Evolutionary conservation across 1,140 invertebrate species (phyloP).

Genomic region (Helicoverpa armigera): DNA sequence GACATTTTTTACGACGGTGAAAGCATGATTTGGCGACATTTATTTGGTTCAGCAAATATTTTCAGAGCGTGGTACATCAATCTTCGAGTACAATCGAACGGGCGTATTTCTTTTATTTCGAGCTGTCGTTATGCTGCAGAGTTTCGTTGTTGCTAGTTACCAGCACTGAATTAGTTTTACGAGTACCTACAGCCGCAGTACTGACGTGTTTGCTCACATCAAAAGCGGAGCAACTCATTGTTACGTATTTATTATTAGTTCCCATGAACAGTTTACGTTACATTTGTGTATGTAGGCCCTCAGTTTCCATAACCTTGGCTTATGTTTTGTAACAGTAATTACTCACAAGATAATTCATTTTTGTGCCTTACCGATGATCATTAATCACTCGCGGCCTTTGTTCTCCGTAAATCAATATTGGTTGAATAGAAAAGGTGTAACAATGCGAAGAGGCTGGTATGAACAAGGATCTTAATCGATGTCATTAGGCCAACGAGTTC

Average conservation of each 20-base stretch:
- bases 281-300: conserved; percentile 67
- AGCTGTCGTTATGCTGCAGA: conserved; percentile 56
- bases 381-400: conserved; percentile 49
- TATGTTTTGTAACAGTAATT: conserved; percentile 61
- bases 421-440: conserved; percentile 54
- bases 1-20: conserved; percentile 41
- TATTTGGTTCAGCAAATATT: conserved; percentile 47
- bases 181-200: conserved; percentile 68
- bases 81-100: conserved; percentile 3
- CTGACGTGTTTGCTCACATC: conserved; percentile 77
- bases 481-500: conserved; percentile 73
- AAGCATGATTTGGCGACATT: conserved; percentile 54
- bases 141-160: conserved; percentile 64
- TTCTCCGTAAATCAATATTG: conserved; percentile 56
- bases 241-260: conserved; percentile 84
- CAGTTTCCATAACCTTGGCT: conserved; percentile 77
- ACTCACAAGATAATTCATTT: conserved; percentile 51
- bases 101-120: conserved; percentile 34
- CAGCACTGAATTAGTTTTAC: conserved; percentile 81
- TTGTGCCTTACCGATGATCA: conserved; percentile 41
- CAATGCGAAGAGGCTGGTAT: conserved; percentile 49
- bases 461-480: conserved; percentile 67
- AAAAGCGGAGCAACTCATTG: conserved; percentile 76
- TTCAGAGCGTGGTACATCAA: conserved; percentile 31
- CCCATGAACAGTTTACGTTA: conserved; percentile 75